Evolutionary conservation across 2,113 vertebrate genomes (phyloP).

Genomic region (Urocynchramus pylzowi): DNA sequence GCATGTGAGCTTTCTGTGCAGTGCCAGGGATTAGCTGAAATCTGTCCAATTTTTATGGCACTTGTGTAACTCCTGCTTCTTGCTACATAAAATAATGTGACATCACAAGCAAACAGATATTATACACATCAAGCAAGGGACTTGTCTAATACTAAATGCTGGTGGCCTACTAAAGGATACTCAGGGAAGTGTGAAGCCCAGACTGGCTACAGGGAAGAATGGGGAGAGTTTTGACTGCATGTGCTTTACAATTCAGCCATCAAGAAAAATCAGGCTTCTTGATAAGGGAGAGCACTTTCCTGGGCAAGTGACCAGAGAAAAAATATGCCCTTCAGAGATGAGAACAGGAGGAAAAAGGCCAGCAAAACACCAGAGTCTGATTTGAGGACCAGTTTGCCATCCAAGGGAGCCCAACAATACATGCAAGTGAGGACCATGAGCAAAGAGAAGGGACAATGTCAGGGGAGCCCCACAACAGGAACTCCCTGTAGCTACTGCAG

Average conservation of each 20-base stretch:
- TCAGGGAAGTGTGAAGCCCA: not conserved
- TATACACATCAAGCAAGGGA: not conserved
- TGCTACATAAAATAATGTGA: not conserved
- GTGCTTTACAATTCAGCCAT: not conserved
- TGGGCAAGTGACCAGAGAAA: fast-evolving
- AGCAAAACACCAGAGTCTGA: not conserved
- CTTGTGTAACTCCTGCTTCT: not conserved
- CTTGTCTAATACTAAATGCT: not conserved
- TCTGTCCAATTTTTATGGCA: not conserved
- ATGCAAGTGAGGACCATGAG: fast-evolving
- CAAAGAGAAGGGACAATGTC: not conserved
- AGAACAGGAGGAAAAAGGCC: not conserved
- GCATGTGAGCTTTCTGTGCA: not conserved
- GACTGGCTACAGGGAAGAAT: not conserved
- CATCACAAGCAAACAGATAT: not conserved
- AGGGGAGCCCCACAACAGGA: not conserved
- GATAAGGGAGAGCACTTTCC: not conserved
- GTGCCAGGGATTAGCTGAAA: not conserved
- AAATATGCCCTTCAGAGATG: not conserved
- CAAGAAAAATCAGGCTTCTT: not conserved
- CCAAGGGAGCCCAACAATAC: not conserved
- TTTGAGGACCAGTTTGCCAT: not conserved
- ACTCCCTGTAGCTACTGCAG: fast-evolving
- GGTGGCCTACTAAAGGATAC: not conserved
- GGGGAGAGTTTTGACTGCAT: not conserved